phyloP scores from a whole-genome alignment of 2,888 invertebrate species.

The Plebejus melissa region DNA sequence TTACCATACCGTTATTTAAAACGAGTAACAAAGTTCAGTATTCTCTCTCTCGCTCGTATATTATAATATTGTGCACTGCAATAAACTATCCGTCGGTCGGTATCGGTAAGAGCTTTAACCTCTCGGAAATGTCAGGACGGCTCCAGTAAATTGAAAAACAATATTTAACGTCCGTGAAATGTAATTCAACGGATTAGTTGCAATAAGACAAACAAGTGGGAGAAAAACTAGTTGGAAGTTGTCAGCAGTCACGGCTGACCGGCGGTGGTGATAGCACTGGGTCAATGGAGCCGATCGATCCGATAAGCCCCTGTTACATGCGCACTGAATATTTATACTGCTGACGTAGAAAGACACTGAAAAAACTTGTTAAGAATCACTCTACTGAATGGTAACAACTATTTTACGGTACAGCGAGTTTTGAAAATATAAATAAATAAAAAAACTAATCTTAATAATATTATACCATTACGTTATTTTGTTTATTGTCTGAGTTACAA shows the following conservation, averaged over 20 bases:
- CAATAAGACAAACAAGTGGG: constrained; percentile 23
- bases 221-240: constrained; percentile 20
- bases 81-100: neutral
- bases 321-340: constrained; percentile 67
- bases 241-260: constrained; percentile 39
- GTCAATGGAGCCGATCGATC: constrained; percentile 65
- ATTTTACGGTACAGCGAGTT: neutral
- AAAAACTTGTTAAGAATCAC: constrained; percentile 6
- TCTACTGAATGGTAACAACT: neutral
- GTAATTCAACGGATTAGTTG: constrained; percentile 25
- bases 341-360: constrained; percentile 31
- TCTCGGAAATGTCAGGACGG: neutral
- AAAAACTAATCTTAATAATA: neutral
- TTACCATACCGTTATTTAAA: too few relatives aligned
- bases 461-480: neutral
- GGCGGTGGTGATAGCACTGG: constrained; percentile 43
- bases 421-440: neutral
- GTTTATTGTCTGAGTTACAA: neutral
- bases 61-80: too few relatives aligned
- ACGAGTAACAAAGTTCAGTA: too few relatives aligned
- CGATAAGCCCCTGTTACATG: constrained; percentile 54
- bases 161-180: constrained; percentile 14
- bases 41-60: too few relatives aligned
- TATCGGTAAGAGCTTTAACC: neutral
- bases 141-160: constrained; percentile 10